Conservation (phyloP, 2,888 invertebrate genomes). For the Drosophila testacea region DNA sequence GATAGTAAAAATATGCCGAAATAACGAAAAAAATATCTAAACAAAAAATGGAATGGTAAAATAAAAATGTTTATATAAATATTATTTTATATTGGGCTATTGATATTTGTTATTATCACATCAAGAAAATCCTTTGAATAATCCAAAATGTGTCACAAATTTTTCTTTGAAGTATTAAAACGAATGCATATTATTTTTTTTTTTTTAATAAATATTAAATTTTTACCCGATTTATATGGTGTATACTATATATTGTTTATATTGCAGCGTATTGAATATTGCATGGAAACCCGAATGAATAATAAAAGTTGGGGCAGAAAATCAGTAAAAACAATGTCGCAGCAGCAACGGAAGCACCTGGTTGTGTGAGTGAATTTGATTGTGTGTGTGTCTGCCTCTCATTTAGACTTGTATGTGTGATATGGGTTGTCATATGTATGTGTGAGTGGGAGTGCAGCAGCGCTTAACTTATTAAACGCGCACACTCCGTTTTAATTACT, state of each 20-base stretch:
- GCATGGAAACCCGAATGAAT: constrained; percentile 15
- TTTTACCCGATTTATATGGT: background rate
- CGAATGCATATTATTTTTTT: background rate
- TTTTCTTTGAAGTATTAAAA: background rate
- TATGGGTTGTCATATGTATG: constrained; percentile 11
- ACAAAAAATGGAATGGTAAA: too few relatives aligned
- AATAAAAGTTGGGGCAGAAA: constrained; percentile 36
- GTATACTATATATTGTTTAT: background rate
- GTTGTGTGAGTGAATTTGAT: constrained; percentile 11
- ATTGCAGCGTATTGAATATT: constrained; percentile 39
- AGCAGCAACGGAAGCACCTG: constrained; percentile 38
- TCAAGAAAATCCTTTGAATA: background rate
- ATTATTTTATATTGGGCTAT: background rate
- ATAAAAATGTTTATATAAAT: background rate
- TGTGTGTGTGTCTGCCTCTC: constrained; percentile 14
- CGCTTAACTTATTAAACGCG: constrained; percentile 76
- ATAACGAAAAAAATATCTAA: too few relatives aligned
- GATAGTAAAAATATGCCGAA: background rate
- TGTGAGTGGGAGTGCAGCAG: constrained; percentile 28
- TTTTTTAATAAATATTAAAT: background rate
- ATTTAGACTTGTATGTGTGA: constrained; percentile 4
- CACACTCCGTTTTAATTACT: constrained; percentile 77
- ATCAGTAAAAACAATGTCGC: constrained; percentile 51
- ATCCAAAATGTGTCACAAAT: background rate
- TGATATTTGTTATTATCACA: background rate